A percentile compares a stretch with the other conserved stretches of the same genome.
Conservation (phyloP, 1,140 invertebrate genomes). For the Diabrotica undecimpunctata region DNA sequence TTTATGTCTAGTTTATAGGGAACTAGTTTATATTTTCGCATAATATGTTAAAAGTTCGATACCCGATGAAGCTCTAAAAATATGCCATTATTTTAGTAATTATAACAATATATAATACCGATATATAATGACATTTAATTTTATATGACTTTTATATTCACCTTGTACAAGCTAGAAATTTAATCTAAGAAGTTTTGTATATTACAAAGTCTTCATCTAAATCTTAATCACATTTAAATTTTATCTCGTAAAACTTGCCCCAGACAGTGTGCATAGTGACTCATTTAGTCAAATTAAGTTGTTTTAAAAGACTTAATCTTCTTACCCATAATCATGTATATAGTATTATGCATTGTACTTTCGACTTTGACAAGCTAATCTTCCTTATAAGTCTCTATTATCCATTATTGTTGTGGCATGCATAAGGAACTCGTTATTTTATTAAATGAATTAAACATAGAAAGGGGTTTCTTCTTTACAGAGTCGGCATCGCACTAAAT, state of each 20-base stretch:
- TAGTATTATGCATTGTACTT: constrained; percentile 17
- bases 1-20: too few relatives aligned
- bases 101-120: too few relatives aligned
- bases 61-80: too few relatives aligned
- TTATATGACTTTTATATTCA: too few relatives aligned
- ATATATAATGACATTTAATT: too few relatives aligned
- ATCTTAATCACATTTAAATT: background rate
- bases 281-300: constrained; percentile 6
- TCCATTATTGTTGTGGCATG: constrained; percentile 7
- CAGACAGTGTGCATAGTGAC: background rate
- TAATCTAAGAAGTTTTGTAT: too few relatives aligned
- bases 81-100: too few relatives aligned
- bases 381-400: constrained; percentile 19
- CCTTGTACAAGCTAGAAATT: too few relatives aligned
- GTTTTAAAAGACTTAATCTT: background rate
- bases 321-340: constrained; percentile 4
- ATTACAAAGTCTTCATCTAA: too few relatives aligned
- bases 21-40: too few relatives aligned
- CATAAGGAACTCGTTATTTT: constrained; percentile 1
- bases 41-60: too few relatives aligned
- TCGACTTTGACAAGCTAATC: constrained; percentile 19
- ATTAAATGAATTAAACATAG: background rate
- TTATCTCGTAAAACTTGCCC: background rate
- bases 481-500: background rate
- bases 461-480: background rate